Evolutionary conservation across 2,113 vertebrate genomes (phyloP), one percentile per base, ranked within the genome.

Genomic region (Nesoenas mayeri): DNA sequence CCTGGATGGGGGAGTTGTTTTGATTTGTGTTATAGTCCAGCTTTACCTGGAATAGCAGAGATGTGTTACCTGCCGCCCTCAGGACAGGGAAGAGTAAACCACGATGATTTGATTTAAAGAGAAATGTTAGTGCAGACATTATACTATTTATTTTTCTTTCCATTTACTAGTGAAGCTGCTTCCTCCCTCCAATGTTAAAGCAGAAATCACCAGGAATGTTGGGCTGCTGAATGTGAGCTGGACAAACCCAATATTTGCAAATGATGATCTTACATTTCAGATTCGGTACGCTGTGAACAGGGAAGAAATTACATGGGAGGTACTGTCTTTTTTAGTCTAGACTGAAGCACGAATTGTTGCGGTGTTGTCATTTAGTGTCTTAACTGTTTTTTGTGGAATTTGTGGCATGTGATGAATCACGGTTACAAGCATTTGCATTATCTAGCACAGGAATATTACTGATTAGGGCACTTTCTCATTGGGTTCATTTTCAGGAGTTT

Each of bases 111-210:
- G 34, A 15, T 74, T 47, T 31, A 8, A 12, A 42, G 67, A 53
- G 32, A 36, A 48, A 31, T 38, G 21, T 31, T 66, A 65, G 10
- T 57, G 28, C 65, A 65, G 86, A 10, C n/a, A 2, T 19, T 36
- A 56, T 5, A 78, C 25, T 16, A 0, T 17, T 57, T 36, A 17
- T n/a, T 22, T 81, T 83, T 12, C 85, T 72, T 92, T 88, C 47
- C 5, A 28, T 79, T 96, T 91, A 91, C 54, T 87, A 99, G 99
- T 99, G 71, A 99, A 99, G 94, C 99, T 98, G 1, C 96, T 98
- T 58, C 82, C 98, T 80, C 99, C 99, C 26, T 97, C 96, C 21
- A 94, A 50, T 6, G 92, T 99, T 42, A 91, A 87, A 89, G 99
- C 99, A 47, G 98, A 98, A 17, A 97, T 98, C 78, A 98, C 93